Evolutionary conservation across 2,888 invertebrate species (phyloP).

Genomic region (Resseliella maxima): DNA sequence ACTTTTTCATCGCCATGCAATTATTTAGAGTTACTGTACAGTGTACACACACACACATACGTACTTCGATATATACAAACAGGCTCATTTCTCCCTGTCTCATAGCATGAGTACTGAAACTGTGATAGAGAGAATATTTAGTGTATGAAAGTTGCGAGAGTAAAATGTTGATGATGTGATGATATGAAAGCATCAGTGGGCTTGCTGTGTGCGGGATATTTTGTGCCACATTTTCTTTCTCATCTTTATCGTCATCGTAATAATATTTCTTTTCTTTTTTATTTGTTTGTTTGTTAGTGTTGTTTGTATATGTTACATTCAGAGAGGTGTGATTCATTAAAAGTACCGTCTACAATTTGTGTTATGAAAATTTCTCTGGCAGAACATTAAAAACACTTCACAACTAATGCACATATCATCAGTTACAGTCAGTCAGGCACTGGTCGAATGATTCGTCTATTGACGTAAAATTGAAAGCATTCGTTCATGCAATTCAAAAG

Average conservation of each 20-base stretch:
- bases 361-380: not conserved
- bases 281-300: not conserved
- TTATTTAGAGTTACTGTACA: not conserved
- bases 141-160: not conserved
- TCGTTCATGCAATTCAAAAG: not conserved
- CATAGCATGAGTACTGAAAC: no score
- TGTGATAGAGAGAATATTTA: no score
- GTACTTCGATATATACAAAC: not conserved
- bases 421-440: not conserved
- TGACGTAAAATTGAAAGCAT: not conserved
- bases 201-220: not conserved
- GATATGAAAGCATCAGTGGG: slow-evolving; percentile 38
- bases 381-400: slow-evolving; percentile 15
- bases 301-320: not conserved
- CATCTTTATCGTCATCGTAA: not conserved
- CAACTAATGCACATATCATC: not conserved
- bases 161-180: slow-evolving; percentile 22
- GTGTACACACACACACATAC: not conserved
- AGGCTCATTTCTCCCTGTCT: no score
- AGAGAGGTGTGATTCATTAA: slow-evolving; percentile 22
- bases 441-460: not conserved
- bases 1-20: not conserved
- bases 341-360: slow-evolving; percentile 26
- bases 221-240: not conserved
- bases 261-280: not conserved